Evolutionary conservation across 2,797 vertebrate genomes (phyloP).

Genomic region (Xiphorhynchus erythropygius): DNA sequence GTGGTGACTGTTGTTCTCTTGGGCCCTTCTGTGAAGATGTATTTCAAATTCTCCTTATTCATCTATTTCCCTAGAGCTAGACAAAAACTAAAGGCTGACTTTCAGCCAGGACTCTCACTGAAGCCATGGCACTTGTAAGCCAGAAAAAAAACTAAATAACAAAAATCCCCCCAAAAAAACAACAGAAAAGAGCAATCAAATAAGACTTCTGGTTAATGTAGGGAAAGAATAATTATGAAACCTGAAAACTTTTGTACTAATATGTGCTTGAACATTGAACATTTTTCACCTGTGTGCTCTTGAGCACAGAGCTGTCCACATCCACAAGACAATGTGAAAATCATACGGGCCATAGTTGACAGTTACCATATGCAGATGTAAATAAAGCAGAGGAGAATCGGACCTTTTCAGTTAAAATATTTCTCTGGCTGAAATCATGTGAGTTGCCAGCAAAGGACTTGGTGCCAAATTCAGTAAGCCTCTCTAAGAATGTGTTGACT

Average conservation of each 20-base stretch:
- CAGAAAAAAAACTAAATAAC: not conserved
- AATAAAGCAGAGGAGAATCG: conserved; percentile 17
- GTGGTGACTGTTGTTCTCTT: not conserved
- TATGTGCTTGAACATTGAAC: not conserved
- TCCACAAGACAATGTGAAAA: not conserved
- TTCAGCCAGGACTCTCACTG: conserved; percentile 11
- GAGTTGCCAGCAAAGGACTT: not conserved
- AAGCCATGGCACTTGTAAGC: not conserved
- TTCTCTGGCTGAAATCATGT: not conserved
- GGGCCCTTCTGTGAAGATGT: not conserved
- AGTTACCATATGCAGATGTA: not conserved
- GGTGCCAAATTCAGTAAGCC: conserved; percentile 37
- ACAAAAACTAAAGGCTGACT: not conserved
- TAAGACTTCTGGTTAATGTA: not conserved
- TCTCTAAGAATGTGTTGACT: conserved; percentile 39
- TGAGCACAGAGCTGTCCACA: not conserved
- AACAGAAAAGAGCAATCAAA: not conserved
- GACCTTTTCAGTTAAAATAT: not conserved
- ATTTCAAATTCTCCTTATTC: conserved; percentile 18
- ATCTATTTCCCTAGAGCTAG: not conserved
- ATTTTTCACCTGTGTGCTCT: not conserved
- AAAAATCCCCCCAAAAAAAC: not conserved
- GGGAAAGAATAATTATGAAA: not conserved
- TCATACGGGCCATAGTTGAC: not conserved
- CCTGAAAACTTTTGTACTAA: not conserved